Evolutionary conservation across 2,888 invertebrate species (phyloP).

Genomic region (Patella caerulea): DNA sequence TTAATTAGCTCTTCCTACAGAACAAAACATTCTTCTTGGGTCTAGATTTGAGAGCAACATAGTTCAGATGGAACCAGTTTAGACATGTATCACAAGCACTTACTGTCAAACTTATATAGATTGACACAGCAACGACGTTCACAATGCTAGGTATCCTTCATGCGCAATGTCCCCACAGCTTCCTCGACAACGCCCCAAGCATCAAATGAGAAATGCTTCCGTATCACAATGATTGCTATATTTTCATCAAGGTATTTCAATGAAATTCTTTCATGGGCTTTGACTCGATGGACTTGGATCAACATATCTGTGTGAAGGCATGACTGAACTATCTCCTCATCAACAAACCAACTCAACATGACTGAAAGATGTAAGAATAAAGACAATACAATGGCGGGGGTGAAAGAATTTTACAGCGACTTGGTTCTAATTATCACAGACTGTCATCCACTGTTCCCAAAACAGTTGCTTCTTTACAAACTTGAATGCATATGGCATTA

Average conservation of each 20-base stretch:
- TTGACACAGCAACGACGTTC: not conserved
- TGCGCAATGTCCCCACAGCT: not conserved
- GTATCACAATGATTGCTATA: not conserved
- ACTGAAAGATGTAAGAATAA: not conserved
- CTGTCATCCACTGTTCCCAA: conserved; percentile 9
- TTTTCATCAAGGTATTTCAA: not conserved
- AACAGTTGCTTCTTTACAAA: conserved; percentile 21
- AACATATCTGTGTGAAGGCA: not conserved
- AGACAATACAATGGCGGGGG: not conserved
- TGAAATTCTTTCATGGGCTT: not conserved
- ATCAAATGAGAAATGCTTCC: conserved; percentile 3
- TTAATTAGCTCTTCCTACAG: not conserved
- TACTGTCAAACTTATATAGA: not conserved
- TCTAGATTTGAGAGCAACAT: not conserved
- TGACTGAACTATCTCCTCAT: not conserved
- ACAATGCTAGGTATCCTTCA: not conserved
- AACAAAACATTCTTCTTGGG: not conserved
- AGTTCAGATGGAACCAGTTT: not conserved
- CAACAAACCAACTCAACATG: not conserved
- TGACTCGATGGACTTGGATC: not conserved
- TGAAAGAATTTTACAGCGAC: too few relatives aligned
- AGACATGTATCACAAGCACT: not conserved
- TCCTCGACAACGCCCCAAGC: not conserved
- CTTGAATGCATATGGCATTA: conserved; percentile 25
- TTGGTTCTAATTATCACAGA: not conserved